These are phyloP conservation scores for Acrossocheilus fasciatus DNA, from an alignment of 2,797 vertebrate genomes.

Conservation along the genomic window DNA sequence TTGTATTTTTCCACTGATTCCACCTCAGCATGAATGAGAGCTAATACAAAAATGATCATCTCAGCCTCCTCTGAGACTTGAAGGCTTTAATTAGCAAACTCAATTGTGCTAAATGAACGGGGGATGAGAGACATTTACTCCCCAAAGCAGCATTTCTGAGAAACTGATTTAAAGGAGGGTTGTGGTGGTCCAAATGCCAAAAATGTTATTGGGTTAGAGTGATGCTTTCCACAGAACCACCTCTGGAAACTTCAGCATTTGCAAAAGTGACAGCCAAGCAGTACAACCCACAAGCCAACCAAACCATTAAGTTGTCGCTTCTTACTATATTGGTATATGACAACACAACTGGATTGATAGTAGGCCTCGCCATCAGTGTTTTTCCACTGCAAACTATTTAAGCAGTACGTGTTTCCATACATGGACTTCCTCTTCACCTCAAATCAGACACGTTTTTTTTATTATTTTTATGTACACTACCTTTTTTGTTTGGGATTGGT, in stretches of 20 bases:
- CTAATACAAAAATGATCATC: background rate
- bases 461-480: background rate
- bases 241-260: constrained; percentile 66
- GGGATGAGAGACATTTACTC: constrained; percentile 64
- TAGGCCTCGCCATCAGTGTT: background rate
- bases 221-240: constrained; percentile 47
- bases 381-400: background rate
- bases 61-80: constrained; percentile 11
- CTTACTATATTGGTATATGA: constrained; percentile 8
- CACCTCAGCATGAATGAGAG: background rate
- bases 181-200: background rate
- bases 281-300: constrained; percentile 14
- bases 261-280: constrained; percentile 54
- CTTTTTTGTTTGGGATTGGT: background rate
- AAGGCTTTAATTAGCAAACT: constrained; percentile 57
- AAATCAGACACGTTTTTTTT: background rate
- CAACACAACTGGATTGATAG: background rate
- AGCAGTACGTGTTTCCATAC: background rate
- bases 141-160: constrained; percentile 29
- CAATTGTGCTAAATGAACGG: constrained; percentile 66
- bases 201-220: constrained; percentile 42
- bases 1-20: constrained; percentile 22
- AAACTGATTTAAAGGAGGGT: constrained; percentile 21
- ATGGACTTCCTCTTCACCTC: background rate
- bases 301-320: constrained; percentile 57